Evolutionary conservation across 2,888 invertebrate species (phyloP), one percentile per base, ranked within the genome.

Genomic region (Nycteola revayana): DNA sequence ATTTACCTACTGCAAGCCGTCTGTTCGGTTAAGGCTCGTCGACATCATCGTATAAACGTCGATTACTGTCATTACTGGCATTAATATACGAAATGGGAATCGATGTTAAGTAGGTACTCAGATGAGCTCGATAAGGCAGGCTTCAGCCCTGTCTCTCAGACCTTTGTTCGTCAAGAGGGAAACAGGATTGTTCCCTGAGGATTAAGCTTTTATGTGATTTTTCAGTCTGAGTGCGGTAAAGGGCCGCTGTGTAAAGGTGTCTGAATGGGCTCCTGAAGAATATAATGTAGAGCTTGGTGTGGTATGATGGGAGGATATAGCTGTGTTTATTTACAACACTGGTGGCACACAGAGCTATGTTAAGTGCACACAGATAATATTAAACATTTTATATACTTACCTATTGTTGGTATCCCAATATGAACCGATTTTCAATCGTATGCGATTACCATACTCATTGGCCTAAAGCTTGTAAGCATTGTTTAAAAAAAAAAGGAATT

Each of bases 141-240:
- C 52, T 47, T 42, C 56, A 46, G 49, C 48, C 51, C 49, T 36
- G 25, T 42, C 53, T 47, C 29, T 42, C 44, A 24, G 38, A 51
- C 45, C 38, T 53, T 58, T 58, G 51, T 55, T 49, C 38, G 28
- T 45, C 33, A 55, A 66, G 64, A 63, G 69, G 72, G 70, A 69
- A 68, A 68, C 58, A 64, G 62, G 62, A 67, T 66, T 70, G 68
- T 66, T 63, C 56, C 30, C 36, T 31, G 17, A 36, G 53, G 56
- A 60, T 66, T 59, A 66, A 50, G 60, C 73, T 68, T 68, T 74
- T 68, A 74, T 66, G 75, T 63, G 66, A 70, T 72, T 68, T 57
- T 60, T 56, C 59, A 58, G 71, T 46, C 60, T 57, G 57, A 70
- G 66, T 47, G 49, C 59, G 55, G 59, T 60, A 44, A 55, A 68